A percentile compares a stretch with the other conserved stretches of the same genome.
Evolutionary conservation across 2,888 invertebrate species (phyloP).

Genomic region (Orthosia gracilis): DNA sequence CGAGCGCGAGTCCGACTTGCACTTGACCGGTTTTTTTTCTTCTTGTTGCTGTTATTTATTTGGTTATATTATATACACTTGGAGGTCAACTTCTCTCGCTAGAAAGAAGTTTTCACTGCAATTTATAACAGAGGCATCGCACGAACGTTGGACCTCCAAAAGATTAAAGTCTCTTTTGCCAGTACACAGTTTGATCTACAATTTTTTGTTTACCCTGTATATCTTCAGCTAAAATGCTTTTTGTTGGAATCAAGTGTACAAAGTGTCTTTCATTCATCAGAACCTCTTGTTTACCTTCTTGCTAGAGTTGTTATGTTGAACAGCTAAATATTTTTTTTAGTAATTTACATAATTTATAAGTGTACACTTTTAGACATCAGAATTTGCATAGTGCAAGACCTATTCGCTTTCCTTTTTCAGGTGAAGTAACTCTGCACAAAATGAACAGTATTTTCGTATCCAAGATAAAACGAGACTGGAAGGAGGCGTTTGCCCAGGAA

Average conservation of each 20-base stretch:
- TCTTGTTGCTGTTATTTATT: neutral
- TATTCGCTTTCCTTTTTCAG: neutral
- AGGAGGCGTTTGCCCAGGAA: no score
- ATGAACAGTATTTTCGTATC: conserved; percentile 5
- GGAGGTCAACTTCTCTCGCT: neutral
- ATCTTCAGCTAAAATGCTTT: neutral
- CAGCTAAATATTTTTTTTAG: neutral
- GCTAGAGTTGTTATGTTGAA: no score
- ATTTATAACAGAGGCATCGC: neutral
- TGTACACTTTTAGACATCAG: neutral
- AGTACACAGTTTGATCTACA: neutral
- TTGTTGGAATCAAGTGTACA: neutral
- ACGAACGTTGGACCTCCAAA: neutral
- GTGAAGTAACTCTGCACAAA: neutral
- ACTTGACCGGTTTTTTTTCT: no score
- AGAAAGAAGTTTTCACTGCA: neutral
- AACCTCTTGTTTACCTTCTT: no score
- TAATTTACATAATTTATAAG: no score
- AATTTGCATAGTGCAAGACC: neutral
- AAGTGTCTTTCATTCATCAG: no score
- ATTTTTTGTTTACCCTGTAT: no score
- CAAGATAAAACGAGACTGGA: neutral
- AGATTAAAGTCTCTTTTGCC: neutral
- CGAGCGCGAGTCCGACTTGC: no score
- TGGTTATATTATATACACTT: neutral